phyloP scores from a whole-genome alignment of 1,140 invertebrate species.

The Listronotus bonariensis region DNA sequence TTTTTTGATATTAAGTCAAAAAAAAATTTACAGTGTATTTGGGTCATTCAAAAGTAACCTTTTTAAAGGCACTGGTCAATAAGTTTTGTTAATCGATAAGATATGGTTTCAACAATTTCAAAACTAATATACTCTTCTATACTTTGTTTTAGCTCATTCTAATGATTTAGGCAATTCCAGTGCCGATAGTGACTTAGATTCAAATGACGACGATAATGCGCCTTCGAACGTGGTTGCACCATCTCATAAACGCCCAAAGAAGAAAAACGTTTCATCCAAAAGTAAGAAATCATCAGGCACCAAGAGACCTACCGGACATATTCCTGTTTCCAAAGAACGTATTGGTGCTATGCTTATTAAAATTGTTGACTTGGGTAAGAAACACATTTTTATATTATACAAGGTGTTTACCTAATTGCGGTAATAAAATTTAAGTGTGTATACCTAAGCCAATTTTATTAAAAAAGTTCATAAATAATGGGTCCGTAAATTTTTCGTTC shows the following conservation, averaged over 20 bases:
- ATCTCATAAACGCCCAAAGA: slow-evolving; percentile 5
- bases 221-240: background rate
- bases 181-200: background rate
- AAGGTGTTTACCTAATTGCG: no score
- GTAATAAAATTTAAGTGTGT: no score
- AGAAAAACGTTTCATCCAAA: background rate
- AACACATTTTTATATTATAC: no score
- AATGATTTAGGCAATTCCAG: background rate
- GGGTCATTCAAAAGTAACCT: no score
- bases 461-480: no score
- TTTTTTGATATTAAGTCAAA: no score
- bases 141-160: background rate
- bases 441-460: no score
- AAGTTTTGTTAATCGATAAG: no score
- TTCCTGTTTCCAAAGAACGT: background rate
- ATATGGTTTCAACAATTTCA: no score
- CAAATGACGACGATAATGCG: background rate
- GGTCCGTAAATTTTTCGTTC: no score
- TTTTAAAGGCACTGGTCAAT: no score
- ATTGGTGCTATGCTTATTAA: slow-evolving; percentile 2
- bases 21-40: no score
- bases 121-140: background rate
- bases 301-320: background rate
- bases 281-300: slow-evolving; percentile 2
- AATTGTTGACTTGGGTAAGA: slow-evolving; percentile 4